Evolutionary conservation across 2,888 invertebrate species (phyloP), one percentile per base, ranked within the genome.

Genomic region (Oscheius sp.): DNA sequence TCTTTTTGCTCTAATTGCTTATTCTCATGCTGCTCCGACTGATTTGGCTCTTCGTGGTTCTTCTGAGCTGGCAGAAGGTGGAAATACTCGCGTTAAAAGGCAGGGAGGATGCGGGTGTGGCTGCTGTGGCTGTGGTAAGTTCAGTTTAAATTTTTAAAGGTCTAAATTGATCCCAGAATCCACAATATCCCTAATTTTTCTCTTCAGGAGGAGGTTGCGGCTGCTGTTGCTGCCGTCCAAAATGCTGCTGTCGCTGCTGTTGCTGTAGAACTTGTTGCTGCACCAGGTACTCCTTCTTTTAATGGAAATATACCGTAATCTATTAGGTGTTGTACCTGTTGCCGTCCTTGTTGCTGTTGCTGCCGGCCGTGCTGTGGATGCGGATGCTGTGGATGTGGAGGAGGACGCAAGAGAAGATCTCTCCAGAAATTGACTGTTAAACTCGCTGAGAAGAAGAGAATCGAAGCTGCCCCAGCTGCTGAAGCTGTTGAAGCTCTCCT

Each of bases 221-320:
- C 12, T 63, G 63, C 45, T 63, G 63, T 16, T 63, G 63, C 9
- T 46, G 63, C 18, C 43, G 63, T 45, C 45, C 63, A 13, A 35
- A 35, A 9, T 61, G 61, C 23, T 25, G 63, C 27, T 78, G 78
- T 59, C 74, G 78, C 35, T 78, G 78, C 52, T 73, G 77, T 25
- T 74, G 76, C 35, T 79, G 77, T 59, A 73, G 69, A 69, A 77
- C 77, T 21, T 76, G 78, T 58, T 78, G 78, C 55, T 78, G 78
- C 45, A 78, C 78, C 25, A 69, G 66, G 55, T 55, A 55, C n/a
- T 16, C 5, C 49, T 18, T 58, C 16, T 7, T 18, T 49, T 16
- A 7, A 3, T 49, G 5, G 2, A 49, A 23, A 23, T 3, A 55
- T 23, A 45, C 45, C 25, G 35, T 23, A 23, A 55, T 7, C 13